phyloP scores from a whole-genome alignment of 2,888 invertebrate species.

The Apodemia hepburni region DNA sequence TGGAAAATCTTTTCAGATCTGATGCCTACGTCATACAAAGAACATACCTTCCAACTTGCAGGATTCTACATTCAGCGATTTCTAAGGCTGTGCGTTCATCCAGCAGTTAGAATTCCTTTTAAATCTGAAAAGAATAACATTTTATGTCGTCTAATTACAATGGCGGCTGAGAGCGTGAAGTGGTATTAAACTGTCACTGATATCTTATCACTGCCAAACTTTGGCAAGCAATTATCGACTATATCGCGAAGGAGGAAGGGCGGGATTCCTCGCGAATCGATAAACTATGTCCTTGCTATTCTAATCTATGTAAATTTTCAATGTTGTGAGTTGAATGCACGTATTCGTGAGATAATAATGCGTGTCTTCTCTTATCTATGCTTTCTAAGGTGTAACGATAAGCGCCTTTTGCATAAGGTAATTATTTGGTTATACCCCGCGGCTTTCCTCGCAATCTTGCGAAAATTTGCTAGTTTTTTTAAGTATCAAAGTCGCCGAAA shows the following conservation, averaged over 20 bases:
- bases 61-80: too few species aligned
- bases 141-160: constrained; percentile 17
- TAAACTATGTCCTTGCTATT: constrained; percentile 36
- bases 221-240: constrained; percentile 19
- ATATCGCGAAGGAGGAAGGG: constrained; percentile 11
- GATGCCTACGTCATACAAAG: too few species aligned
- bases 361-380: constrained; percentile 3
- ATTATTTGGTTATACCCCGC: not conserved
- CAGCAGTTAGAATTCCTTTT: not conserved
- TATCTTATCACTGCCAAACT: constrained; percentile 16
- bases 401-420: not conserved
- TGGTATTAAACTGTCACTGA: constrained; percentile 26
- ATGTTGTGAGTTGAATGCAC: constrained; percentile 60
- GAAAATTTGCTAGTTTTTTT: too few species aligned
- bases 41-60: too few species aligned
- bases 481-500: too few species aligned
- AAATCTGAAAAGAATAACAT: not conserved
- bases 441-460: not conserved
- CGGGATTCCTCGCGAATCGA: constrained; percentile 20
- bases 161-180: constrained; percentile 21
- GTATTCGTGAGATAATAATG: constrained; percentile 36
- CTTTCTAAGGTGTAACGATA: constrained; percentile 1
- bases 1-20: too few species aligned
- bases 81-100: too few species aligned
- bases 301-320: constrained; percentile 47